Percentiles rank a stretch among this genome's conserved stretches.
These are phyloP conservation scores for Eupithecia centaureata DNA, from an alignment of 2,888 invertebrate genomes.

Conservation along the genomic window DNA sequence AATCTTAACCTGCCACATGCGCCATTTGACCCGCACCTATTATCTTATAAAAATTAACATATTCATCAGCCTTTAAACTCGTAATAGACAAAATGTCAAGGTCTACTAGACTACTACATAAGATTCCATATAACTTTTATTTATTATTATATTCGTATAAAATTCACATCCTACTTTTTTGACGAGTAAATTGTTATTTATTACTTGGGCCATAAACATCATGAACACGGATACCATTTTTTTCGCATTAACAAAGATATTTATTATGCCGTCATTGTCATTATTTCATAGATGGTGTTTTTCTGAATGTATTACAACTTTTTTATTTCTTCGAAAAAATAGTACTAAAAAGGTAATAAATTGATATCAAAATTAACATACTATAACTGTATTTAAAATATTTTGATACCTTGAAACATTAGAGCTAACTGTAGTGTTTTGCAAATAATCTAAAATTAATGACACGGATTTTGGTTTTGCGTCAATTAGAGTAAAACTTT, in stretches of 20 bases:
- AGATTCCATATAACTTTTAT: conserved; percentile 1
- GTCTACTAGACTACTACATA: conserved; percentile 19
- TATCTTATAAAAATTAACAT: conserved; percentile 36
- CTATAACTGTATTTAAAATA: too few species aligned
- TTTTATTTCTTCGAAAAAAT: not conserved
- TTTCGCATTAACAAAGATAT: not conserved
- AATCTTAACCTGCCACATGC: conserved; percentile 4
- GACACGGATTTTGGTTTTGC: too few species aligned
- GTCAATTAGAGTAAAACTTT: too few species aligned
- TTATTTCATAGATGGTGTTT: not conserved
- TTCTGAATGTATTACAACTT: not conserved
- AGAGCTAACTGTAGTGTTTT: too few species aligned
- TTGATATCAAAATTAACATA: too few species aligned
- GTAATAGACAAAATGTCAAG: conserved; percentile 44
- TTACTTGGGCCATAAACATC: conserved; percentile 18
- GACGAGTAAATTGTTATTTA: conserved; percentile 28
- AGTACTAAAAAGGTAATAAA: too few species aligned
- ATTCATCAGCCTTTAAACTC: conserved; percentile 33
- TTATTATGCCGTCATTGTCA: too few species aligned
- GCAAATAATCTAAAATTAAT: too few species aligned
- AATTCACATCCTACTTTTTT: not conserved
- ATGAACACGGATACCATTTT: conserved; percentile 22
- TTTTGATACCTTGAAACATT: too few species aligned
- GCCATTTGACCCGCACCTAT: conserved; percentile 41
- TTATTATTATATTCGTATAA: not conserved